phyloP scores from a whole-genome alignment of 2,113 vertebrate species.

The Poeciliopsis turrubarensis region DNA sequence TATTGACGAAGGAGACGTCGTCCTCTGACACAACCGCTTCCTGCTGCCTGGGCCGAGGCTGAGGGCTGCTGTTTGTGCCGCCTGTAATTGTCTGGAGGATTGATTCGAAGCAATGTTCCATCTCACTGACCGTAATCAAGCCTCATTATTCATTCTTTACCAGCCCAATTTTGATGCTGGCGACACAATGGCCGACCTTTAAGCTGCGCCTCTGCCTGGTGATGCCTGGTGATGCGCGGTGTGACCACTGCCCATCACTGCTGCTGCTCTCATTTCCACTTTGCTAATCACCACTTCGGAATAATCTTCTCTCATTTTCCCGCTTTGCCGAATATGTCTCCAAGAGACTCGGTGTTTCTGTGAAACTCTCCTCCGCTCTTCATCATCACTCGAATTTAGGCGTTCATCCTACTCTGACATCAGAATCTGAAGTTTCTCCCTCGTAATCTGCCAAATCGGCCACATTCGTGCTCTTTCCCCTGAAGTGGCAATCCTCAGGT shows the following conservation, averaged over 20 bases:
- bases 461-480: constrained; percentile 37
- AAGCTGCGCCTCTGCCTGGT: constrained; percentile 49
- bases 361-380: constrained; percentile 51
- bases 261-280: constrained; percentile 44
- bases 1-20: constrained; percentile 74
- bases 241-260: constrained; percentile 55
- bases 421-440: constrained; percentile 40
- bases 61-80: constrained; percentile 65
- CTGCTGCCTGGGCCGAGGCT: constrained; percentile 55
- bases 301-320: constrained; percentile 65
- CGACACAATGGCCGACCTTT: constrained; percentile 70
- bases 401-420: constrained; percentile 51
- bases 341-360: constrained; percentile 43
- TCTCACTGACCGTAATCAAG: constrained; percentile 80
- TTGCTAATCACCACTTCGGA: constrained; percentile 41
- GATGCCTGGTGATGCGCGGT: constrained; percentile 53
- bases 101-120: constrained; percentile 79
- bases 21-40: constrained; percentile 75
- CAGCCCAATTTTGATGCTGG: constrained; percentile 64
- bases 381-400: constrained; percentile 58
- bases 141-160: constrained; percentile 80
- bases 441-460: constrained; percentile 54
- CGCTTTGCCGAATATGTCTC: constrained; percentile 46
- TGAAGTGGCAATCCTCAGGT: constrained; percentile 45
- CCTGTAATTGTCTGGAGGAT: constrained; percentile 77